phyloP scores from a whole-genome alignment of 2,113 vertebrate species.

The Ageneiosus marmoratus region DNA sequence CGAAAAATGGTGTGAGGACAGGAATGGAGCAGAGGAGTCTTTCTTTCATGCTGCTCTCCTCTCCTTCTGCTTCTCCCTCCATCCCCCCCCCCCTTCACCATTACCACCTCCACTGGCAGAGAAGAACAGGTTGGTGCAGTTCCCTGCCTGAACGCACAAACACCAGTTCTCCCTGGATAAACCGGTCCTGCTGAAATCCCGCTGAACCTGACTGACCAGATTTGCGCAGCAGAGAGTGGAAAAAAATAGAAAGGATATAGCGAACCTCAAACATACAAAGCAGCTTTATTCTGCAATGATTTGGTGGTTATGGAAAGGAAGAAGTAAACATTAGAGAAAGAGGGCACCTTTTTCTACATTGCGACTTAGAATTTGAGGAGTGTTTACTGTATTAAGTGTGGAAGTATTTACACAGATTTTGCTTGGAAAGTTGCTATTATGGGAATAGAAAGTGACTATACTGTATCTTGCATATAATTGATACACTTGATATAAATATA shows the following conservation, averaged over 20 bases:
- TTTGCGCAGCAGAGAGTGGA: conserved; percentile 46
- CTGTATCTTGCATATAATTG: neutral
- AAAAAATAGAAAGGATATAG: conserved; percentile 44
- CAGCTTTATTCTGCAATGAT: conserved; percentile 45
- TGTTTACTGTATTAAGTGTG: neutral
- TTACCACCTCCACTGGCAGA: conserved; percentile 53
- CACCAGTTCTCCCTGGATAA: conserved; percentile 75
- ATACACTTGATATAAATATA: neutral
- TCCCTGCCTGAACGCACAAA: conserved; percentile 71
- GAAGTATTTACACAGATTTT: neutral
- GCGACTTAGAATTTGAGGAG: neutral
- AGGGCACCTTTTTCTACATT: neutral
- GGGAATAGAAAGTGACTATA: neutral
- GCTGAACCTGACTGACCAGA: conserved; percentile 70
- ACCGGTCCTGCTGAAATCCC: conserved; percentile 78
- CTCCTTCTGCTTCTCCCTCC: conserved; percentile 35
- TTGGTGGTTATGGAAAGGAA: conserved; percentile 9
- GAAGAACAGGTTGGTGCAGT: conserved; percentile 73
- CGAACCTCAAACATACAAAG: conserved; percentile 45
- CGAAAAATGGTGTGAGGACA: conserved; percentile 4
- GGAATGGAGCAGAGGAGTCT: conserved; percentile 31
- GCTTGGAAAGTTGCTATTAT: neutral
- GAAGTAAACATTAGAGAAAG: neutral
- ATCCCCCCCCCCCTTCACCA: conserved; percentile 2
- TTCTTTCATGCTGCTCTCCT: conserved; percentile 9